These are phyloP conservation scores for Scaptomyza pallida DNA, from an alignment of 1,140 invertebrate genomes.

Conservation along the genomic window DNA sequence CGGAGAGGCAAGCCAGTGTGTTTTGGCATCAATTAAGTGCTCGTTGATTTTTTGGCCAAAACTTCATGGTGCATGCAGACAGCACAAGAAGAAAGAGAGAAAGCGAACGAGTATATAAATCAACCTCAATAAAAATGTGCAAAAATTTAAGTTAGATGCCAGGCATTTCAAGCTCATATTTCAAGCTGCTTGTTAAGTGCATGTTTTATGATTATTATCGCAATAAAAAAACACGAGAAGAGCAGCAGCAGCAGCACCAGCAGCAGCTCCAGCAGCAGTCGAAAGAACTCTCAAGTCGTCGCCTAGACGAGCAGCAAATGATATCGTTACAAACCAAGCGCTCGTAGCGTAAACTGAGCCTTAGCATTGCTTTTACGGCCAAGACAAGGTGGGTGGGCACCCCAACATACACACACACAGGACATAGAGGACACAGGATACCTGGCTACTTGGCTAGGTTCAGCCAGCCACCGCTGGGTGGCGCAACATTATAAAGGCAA, in stretches of 20 bases:
- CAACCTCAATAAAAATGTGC: conserved; percentile 70
- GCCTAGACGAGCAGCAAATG: conserved; percentile 69
- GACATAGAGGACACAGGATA: conserved; percentile 9
- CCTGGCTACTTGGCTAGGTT: conserved; percentile 26
- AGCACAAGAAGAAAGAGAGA: not conserved
- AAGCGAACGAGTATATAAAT: conserved; percentile 53
- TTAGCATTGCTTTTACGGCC: conserved; percentile 24
- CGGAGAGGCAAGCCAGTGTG: conserved; percentile 9
- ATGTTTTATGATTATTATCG: conserved; percentile 83
- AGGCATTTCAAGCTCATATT: conserved; percentile 65
- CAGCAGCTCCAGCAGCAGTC: no score
- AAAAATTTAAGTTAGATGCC: conserved; percentile 72
- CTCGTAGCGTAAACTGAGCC: conserved; percentile 12
- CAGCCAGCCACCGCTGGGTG: conserved; percentile 12
- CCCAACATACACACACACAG: no score
- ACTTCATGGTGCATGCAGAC: not conserved
- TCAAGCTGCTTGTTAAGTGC: conserved; percentile 82
- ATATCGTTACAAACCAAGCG: conserved; percentile 21
- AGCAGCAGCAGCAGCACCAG: conserved; percentile 16
- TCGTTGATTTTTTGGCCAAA: conserved; percentile 44
- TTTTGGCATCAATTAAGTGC: conserved; percentile 66
- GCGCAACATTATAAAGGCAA: conserved; percentile 80
- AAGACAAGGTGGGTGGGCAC: conserved; percentile 1
- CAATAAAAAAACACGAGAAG: conserved; percentile 68
- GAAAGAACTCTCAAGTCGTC: not conserved